Percentiles rank a stretch among this genome's conserved stretches.
Evolutionary conservation across 92 coral and sea anemone species (phyloP).

Genomic region (Nematostella vectensis): DNA sequence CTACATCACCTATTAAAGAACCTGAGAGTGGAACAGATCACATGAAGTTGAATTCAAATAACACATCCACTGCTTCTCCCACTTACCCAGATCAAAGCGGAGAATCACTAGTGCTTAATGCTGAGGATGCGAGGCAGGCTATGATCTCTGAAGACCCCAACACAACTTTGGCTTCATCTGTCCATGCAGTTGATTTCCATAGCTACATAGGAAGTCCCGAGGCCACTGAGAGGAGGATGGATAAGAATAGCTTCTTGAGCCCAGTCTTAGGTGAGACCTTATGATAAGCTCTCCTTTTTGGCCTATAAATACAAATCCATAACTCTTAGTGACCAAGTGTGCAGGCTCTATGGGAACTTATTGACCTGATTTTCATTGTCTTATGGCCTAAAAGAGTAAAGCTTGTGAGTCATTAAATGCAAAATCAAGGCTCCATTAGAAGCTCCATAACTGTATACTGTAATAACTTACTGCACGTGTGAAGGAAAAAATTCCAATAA

Average conservation of each 20-base stretch:
- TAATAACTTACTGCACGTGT: neutral
- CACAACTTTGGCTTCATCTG: constrained; percentile 63
- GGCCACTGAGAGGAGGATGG: constrained; percentile 14
- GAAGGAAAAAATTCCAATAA: neutral
- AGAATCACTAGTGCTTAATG: too few relatives aligned
- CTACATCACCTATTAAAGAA: constrained; percentile 53
- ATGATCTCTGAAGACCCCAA: constrained; percentile 80
- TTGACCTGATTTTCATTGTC: too few relatives aligned
- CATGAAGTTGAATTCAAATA: neutral
- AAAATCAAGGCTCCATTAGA: too few relatives aligned
- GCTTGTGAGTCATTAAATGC: too few relatives aligned
- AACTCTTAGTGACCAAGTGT: too few relatives aligned
- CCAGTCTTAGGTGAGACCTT: constrained; percentile 79
- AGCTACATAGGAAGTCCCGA: constrained; percentile 60
- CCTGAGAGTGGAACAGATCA: neutral
- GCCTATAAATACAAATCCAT: too few relatives aligned
- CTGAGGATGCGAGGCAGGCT: too few relatives aligned
- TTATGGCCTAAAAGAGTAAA: too few relatives aligned
- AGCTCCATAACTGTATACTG: constrained; percentile 1
- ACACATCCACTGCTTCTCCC: neutral
- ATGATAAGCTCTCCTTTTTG: too few relatives aligned
- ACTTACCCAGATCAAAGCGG: neutral
- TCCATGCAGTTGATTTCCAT: constrained; percentile 73
- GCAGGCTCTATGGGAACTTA: too few relatives aligned
- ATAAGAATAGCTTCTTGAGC: constrained; percentile 42